Base-by-base conservation (phyloP, 2,113 vertebrate genomes). In the Burhinus bistriatus region DNA sequence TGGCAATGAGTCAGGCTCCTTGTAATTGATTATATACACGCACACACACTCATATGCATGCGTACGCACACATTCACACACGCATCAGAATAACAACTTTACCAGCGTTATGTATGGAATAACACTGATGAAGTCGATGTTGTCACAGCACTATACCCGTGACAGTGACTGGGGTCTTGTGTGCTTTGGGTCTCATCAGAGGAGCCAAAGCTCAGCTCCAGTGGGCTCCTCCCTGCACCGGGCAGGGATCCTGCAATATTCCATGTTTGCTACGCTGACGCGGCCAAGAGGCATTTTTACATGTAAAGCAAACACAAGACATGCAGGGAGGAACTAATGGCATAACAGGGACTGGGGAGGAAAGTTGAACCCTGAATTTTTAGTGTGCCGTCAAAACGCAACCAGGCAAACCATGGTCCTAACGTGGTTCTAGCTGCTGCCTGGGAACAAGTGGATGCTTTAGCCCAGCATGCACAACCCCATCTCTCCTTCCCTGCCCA, bases 391-490 rank as follows among this genome's bases (percentile, higher is more conserved):
- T 61, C 68, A 12, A 12, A 72, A 13, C 1, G 1, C 7, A 55
- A 54, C 23, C 79, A 27, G 69, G 32, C 44, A 64, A 69, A 36
- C 9, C 32, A 9, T 3, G 29, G 58, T 69, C 44, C 89, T 80
- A 42, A 45, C 2, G 3, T 7, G 45, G 69, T 38, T 71, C 34
- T 11, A 54, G 66, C 36, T 21, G 72, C 68, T 55, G 29, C 68
- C 62, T 40, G 45, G 62, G 25, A 73, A 83, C 2, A 18, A 54
- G 29, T 38, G n/a, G 62, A 25, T 15, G 83, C 52, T 58, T 54
- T 15, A 80, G 81, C 82, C 90, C 81, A 89, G 81, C 98, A 97
- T 97, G 96, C 95, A 96, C 38, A 71, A 38, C 69, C 94, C 95
- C 92, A n/a, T 11, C 69, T 75, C 70, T 87, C 72, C 68, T 92